A percentile compares a stretch with the other conserved stretches of the same genome.
These are phyloP conservation scores for Actias luna DNA, from an alignment of 2,888 invertebrate species.

Conservation along the genomic window DNA sequence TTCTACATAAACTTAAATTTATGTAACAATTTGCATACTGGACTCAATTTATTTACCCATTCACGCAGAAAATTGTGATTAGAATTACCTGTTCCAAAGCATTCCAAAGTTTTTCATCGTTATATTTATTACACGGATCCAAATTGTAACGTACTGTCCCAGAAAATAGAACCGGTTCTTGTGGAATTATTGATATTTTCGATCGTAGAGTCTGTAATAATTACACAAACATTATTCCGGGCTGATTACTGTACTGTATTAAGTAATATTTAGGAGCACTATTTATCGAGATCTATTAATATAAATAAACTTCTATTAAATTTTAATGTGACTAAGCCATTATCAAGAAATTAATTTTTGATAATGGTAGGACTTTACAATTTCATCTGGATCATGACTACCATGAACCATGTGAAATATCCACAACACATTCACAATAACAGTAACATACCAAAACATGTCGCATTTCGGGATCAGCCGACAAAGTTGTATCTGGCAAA, in stretches of 20 bases:
- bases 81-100: conserved; percentile 75
- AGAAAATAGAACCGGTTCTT: conserved; percentile 82
- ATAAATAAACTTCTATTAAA: no score
- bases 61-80: neutral
- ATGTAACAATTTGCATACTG: neutral
- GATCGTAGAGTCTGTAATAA: conserved; percentile 58
- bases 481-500: no score
- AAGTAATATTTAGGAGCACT: neutral
- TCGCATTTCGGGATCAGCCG: no score
- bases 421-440: no score
- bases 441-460: no score
- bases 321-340: no score
- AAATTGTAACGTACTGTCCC: conserved; percentile 84
- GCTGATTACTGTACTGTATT: neutral
- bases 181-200: conserved; percentile 84
- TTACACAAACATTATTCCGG: neutral
- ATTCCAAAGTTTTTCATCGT: conserved; percentile 81
- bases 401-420: no score
- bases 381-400: no score
- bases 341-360: no score
- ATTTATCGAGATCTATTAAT: neutral
- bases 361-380: no score
- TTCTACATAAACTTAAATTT: no score
- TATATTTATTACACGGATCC: conserved; percentile 82
- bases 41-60: neutral